These are phyloP conservation scores for Chelonus insularis DNA, from an alignment of 1,140 invertebrate genomes.

Conservation along the genomic window DNA sequence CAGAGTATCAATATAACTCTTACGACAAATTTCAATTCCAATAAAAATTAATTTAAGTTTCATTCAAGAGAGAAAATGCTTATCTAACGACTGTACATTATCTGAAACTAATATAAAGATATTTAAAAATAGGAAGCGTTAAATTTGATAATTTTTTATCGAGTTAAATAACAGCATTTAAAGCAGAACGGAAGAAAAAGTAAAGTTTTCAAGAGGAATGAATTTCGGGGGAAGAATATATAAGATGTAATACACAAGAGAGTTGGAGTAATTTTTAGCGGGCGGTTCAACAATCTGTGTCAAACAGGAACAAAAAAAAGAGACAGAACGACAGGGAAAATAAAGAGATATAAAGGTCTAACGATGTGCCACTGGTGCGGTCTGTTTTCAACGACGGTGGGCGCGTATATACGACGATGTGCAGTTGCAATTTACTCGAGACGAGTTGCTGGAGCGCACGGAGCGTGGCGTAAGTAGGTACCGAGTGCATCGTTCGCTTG, in stretches of 20 bases:
- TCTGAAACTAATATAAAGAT: too few relatives aligned
- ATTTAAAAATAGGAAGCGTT: too few relatives aligned
- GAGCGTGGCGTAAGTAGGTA: slow-evolving; percentile 26
- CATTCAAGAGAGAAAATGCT: too few relatives aligned
- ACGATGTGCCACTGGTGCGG: background rate
- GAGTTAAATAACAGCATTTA: too few relatives aligned
- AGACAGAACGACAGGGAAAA: slow-evolving; percentile 8
- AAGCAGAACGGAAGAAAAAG: background rate
- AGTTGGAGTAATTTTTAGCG: slow-evolving; percentile 29
- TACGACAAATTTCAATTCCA: too few relatives aligned
- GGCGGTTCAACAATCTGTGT: slow-evolving; percentile 45
- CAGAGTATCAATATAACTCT: too few relatives aligned
- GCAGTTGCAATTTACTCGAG: slow-evolving; percentile 12
- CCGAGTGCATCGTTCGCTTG: slow-evolving; percentile 7
- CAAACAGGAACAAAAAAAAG: slow-evolving; percentile 37
- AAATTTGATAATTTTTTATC: too few relatives aligned
- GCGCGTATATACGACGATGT: background rate
- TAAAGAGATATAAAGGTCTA: slow-evolving; percentile 5
- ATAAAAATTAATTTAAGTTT: too few relatives aligned
- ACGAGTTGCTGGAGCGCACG: slow-evolving; percentile 11
- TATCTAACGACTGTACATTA: too few relatives aligned
- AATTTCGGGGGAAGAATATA: background rate
- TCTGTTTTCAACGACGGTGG: background rate
- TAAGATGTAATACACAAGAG: background rate
- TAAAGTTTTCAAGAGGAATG: background rate